Percentiles rank a stretch among this genome's conserved stretches.
Conservation (phyloP, 1,140 invertebrate species). For the Drosophila navojoa region DNA sequence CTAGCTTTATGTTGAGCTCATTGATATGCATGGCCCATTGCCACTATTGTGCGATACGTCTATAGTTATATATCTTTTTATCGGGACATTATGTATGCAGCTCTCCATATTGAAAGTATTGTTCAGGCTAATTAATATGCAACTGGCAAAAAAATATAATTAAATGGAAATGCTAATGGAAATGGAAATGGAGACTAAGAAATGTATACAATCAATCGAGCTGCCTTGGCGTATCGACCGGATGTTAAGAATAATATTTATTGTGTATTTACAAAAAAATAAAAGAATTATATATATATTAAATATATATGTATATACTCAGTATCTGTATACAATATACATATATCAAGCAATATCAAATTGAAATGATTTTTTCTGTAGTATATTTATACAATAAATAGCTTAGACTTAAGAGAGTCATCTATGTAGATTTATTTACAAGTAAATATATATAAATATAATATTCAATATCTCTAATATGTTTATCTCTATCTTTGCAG, state of each 20-base stretch:
- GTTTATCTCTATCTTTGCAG: slow-evolving; percentile 86
- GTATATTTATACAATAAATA: too few relatives aligned
- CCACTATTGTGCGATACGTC: slow-evolving; percentile 24
- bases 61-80: slow-evolving; percentile 18
- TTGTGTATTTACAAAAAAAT: background rate
- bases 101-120: slow-evolving; percentile 20
- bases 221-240: slow-evolving; percentile 4
- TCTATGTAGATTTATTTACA: too few relatives aligned
- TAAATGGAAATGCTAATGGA: slow-evolving; percentile 35
- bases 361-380: too few relatives aligned
- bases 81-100: slow-evolving; percentile 31
- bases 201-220: slow-evolving; percentile 15
- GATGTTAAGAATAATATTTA: slow-evolving; percentile 16
- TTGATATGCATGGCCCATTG: slow-evolving; percentile 33
- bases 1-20: slow-evolving; percentile 15
- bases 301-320: too few relatives aligned
- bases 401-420: too few relatives aligned
- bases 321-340: too few relatives aligned
- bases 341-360: too few relatives aligned
- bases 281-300: too few relatives aligned
- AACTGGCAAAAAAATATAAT: slow-evolving; percentile 57
- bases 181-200: slow-evolving; percentile 35
- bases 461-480: background rate
- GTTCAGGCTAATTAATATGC: slow-evolving; percentile 56
- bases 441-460: too few relatives aligned